Evolutionary conservation across 2,797 vertebrate genomes (phyloP).

Genomic region (Sylvia borin): DNA sequence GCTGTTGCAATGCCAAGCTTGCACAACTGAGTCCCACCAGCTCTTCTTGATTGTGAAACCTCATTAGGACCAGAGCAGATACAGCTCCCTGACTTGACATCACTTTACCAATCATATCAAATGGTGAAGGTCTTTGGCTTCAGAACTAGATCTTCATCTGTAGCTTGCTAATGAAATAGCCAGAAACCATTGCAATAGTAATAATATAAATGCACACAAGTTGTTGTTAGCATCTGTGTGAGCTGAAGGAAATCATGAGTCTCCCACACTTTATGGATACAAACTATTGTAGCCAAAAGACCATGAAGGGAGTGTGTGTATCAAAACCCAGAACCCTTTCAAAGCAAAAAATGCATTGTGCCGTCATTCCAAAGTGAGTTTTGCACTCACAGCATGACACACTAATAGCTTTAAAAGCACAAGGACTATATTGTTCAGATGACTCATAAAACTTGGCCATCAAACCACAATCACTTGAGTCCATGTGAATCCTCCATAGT

Average conservation of each 20-base stretch:
- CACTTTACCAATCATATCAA: not conserved
- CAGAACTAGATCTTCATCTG: not conserved
- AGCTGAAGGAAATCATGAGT: not conserved
- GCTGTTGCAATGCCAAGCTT: not conserved
- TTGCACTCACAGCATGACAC: not conserved
- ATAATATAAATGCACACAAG: not conserved
- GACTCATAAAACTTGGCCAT: not conserved
- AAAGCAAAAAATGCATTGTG: not conserved
- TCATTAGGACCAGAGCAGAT: not conserved
- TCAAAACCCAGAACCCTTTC: not conserved
- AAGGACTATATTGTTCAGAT: not conserved
- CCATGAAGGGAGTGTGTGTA: fast-evolving
- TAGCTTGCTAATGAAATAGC: not conserved
- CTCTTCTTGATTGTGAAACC: not conserved
- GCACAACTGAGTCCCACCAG: not conserved
- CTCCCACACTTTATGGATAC: not conserved
- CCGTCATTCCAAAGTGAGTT: not conserved
- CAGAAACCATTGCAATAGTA: not conserved
- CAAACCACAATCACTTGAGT: not conserved
- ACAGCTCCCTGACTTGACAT: not conserved
- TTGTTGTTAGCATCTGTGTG: not conserved
- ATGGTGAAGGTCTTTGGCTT: not conserved
- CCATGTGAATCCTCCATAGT: not conserved
- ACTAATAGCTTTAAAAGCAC: not conserved
- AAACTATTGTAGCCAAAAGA: not conserved